phyloP scores from a whole-genome alignment of 2,888 invertebrate genomes.

The Chalcosyrphus nemorum region DNA sequence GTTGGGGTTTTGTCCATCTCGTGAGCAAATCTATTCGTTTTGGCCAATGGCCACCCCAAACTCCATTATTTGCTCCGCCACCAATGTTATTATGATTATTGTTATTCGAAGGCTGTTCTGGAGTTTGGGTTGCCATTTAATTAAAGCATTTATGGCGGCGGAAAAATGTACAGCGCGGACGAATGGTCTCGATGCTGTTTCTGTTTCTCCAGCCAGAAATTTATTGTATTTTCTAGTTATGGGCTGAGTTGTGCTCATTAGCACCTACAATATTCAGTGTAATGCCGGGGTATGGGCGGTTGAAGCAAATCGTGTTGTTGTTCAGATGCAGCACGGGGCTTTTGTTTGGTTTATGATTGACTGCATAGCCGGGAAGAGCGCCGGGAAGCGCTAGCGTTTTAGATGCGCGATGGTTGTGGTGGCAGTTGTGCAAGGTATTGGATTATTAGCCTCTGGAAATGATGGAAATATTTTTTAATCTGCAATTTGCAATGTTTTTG shows the following conservation, averaged over 20 bases:
- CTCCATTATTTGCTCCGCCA: background rate
- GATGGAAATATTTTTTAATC: background rate
- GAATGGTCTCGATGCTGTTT: slow-evolving; percentile 8
- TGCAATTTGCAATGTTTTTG: background rate
- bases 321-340: slow-evolving; percentile 29
- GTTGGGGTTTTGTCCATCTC: slow-evolving; percentile 30
- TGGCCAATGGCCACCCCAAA: too few relatives aligned
- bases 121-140: slow-evolving; percentile 47
- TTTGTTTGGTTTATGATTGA: slow-evolving; percentile 44
- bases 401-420: background rate
- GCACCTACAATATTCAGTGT: slow-evolving; percentile 15
- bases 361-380: slow-evolving; percentile 1
- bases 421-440: background rate
- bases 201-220: slow-evolving; percentile 32
- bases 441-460: background rate
- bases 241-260: background rate
- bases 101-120: slow-evolving; percentile 55
- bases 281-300: slow-evolving; percentile 1
- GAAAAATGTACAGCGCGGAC: slow-evolving; percentile 1
- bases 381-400: too few relatives aligned
- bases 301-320: slow-evolving; percentile 39
- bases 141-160: slow-evolving; percentile 40
- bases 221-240: slow-evolving; percentile 46
- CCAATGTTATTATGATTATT: slow-evolving; percentile 53
- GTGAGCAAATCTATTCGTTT: too few relatives aligned